Conservation (phyloP, 1,140 invertebrate species). For the Drosophila azteca region DNA sequence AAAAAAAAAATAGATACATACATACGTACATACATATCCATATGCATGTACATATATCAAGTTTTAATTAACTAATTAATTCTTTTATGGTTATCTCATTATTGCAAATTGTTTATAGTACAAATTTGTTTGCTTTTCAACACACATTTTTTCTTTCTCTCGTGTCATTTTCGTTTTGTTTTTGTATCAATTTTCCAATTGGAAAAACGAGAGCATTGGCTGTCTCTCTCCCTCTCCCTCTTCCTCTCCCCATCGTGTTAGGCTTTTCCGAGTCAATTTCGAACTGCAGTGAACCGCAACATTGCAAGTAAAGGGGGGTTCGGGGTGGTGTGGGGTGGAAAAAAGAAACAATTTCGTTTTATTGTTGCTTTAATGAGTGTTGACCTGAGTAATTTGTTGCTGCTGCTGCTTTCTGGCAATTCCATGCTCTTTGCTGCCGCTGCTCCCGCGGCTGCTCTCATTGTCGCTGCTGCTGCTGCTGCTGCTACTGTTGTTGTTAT, state of each 20-base stretch:
- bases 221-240: neutral
- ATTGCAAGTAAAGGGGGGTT: neutral
- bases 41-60: constrained; percentile 8
- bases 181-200: constrained; percentile 3
- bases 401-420: constrained; percentile 43
- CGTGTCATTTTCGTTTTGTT: constrained; percentile 10
- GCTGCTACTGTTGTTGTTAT: constrained; percentile 26
- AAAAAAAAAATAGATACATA: constrained; percentile 13
- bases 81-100: constrained; percentile 22
- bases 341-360: constrained; percentile 13
- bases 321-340: constrained; percentile 2
- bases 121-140: constrained; percentile 31
- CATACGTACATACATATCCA: neutral
- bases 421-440: constrained; percentile 10
- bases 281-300: constrained; percentile 28
- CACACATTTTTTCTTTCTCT: constrained; percentile 30
- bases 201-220: constrained; percentile 6
- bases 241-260: constrained; percentile 20
- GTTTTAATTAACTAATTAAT: constrained; percentile 45
- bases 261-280: constrained; percentile 23
- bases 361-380: constrained; percentile 44
- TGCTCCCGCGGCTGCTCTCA: constrained; percentile 46
- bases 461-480: constrained; percentile 48
- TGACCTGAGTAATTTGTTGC: constrained; percentile 48
- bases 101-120: no score